phyloP scores from a whole-genome alignment of 2,797 vertebrate genomes.

The Danio choprae region DNA sequence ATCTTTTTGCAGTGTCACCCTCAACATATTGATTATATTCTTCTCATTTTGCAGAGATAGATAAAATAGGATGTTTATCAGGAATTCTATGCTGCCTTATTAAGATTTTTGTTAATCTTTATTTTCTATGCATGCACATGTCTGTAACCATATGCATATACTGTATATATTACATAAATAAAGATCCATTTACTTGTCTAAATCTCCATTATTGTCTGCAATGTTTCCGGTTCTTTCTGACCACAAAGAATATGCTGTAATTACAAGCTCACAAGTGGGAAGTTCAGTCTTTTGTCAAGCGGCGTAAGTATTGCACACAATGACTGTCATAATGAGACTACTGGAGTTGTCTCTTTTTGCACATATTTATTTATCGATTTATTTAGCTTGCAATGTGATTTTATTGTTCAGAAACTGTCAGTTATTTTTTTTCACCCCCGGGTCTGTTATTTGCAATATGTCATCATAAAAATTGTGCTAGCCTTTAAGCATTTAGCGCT shows the following conservation, averaged over 20 bases:
- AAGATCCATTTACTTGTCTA: too few species aligned
- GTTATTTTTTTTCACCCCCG: background rate
- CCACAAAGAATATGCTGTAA: too few species aligned
- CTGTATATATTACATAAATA: too few species aligned
- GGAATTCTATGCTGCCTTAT: background rate
- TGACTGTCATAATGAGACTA: slow-evolving; percentile 25
- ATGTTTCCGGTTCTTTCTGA: too few species aligned
- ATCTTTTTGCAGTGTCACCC: slow-evolving; percentile 61
- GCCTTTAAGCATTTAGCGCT: slow-evolving; percentile 33
- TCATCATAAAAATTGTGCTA: background rate
- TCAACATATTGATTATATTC: slow-evolving; percentile 37
- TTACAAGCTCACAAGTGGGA: too few species aligned
- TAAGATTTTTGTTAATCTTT: background rate
- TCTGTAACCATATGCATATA: too few species aligned
- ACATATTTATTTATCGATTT: slow-evolving; percentile 24
- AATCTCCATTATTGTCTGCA: too few species aligned
- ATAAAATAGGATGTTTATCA: background rate
- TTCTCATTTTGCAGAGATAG: slow-evolving; percentile 11
- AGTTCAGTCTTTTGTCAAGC: too few species aligned
- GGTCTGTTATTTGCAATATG: slow-evolving; percentile 1
- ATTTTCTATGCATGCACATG: background rate
- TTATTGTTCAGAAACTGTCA: slow-evolving; percentile 17
- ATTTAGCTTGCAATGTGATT: slow-evolving; percentile 27
- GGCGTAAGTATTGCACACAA: too few species aligned
- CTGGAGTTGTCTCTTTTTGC: slow-evolving; percentile 7